phyloP scores from a whole-genome alignment of 2,888 invertebrate species.

The Xestobium rufovillosum region DNA sequence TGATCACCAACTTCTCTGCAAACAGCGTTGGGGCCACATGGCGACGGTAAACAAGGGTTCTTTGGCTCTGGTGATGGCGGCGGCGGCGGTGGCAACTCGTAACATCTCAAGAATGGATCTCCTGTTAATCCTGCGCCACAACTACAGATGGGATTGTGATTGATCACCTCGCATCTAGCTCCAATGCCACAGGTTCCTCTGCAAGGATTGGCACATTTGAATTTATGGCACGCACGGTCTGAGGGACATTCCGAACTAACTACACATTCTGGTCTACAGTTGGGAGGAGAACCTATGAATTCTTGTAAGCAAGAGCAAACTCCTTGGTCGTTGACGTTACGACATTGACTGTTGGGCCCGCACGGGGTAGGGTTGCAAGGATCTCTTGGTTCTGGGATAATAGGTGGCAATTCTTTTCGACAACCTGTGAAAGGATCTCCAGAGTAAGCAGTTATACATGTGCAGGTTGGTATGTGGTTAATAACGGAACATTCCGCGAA shows the following conservation, averaged over 20 bases:
- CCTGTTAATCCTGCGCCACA: constrained; percentile 57
- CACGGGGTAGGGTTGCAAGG: constrained; percentile 69
- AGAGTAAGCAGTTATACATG: constrained; percentile 61
- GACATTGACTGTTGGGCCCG: constrained; percentile 68
- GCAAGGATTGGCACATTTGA: constrained; percentile 69
- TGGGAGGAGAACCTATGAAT: constrained; percentile 64
- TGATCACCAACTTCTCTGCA: constrained; percentile 51
- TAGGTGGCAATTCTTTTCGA: constrained; percentile 32
- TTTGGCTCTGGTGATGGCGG: constrained; percentile 28
- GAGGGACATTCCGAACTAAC: constrained; percentile 68
- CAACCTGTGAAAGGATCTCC: constrained; percentile 67
- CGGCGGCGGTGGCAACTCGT: constrained; percentile 35
- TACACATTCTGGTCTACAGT: constrained; percentile 70
- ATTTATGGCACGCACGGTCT: constrained; percentile 65
- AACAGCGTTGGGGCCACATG: constrained; percentile 57
- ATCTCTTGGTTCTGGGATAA: constrained; percentile 39
- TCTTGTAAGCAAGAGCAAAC: constrained; percentile 67
- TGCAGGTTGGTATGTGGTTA: constrained; percentile 81
- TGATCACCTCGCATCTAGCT: constrained; percentile 64
- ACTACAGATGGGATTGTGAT: constrained; percentile 70
- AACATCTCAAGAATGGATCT: constrained; percentile 72
- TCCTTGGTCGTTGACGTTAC: constrained; percentile 57
- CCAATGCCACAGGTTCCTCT: constrained; percentile 65
- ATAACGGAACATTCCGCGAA: constrained; percentile 78
- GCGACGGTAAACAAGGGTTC: constrained; percentile 55